phyloP scores from a whole-genome alignment of 1,140 invertebrate species.

The Zaprionus camerounensis region DNA sequence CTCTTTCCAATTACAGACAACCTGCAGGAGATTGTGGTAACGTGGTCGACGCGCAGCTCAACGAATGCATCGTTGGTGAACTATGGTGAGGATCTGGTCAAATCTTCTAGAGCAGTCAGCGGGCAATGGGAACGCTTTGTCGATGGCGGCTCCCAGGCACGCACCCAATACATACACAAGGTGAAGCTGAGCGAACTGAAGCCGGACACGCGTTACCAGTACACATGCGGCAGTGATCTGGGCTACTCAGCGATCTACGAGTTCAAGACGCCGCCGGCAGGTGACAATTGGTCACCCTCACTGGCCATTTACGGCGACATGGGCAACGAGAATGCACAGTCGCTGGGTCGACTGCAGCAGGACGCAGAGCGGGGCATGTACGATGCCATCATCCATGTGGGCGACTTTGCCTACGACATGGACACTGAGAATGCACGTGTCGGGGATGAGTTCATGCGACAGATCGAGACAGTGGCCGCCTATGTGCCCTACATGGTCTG shows the following conservation, averaged over 20 bases:
- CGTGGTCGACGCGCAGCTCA: constrained; percentile 94
- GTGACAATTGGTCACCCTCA: constrained; percentile 90
- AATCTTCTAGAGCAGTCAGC: constrained; percentile 84
- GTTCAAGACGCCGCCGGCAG: constrained; percentile 88
- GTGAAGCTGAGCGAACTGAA: constrained; percentile 86
- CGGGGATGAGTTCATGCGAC: constrained; percentile 95
- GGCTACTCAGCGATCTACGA: constrained; percentile 93
- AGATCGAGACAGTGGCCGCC: constrained; percentile 93
- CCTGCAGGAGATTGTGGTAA: constrained; percentile 91
- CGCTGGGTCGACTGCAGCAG: constrained; percentile 90
- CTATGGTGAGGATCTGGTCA: constrained; percentile 89
- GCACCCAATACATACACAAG: constrained; percentile 92
- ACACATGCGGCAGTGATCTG: constrained; percentile 91
- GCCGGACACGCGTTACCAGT: constrained; percentile 89
- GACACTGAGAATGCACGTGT: constrained; percentile 90
- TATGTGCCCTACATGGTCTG: constrained; percentile 96
- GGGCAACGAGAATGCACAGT: constrained; percentile 94
- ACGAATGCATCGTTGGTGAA: constrained; percentile 90
- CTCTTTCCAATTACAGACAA: constrained; percentile 84
- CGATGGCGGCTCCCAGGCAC: constrained; percentile 89
- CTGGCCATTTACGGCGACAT: constrained; percentile 96
- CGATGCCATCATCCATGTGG: constrained; percentile 96
- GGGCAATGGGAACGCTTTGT: constrained; percentile 87
- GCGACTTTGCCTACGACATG: constrained; percentile 98
- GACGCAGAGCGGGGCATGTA: constrained; percentile 92